Evolutionary conservation across 2,888 invertebrate genomes (phyloP).

Genomic region (Ypsolopha sequella): DNA sequence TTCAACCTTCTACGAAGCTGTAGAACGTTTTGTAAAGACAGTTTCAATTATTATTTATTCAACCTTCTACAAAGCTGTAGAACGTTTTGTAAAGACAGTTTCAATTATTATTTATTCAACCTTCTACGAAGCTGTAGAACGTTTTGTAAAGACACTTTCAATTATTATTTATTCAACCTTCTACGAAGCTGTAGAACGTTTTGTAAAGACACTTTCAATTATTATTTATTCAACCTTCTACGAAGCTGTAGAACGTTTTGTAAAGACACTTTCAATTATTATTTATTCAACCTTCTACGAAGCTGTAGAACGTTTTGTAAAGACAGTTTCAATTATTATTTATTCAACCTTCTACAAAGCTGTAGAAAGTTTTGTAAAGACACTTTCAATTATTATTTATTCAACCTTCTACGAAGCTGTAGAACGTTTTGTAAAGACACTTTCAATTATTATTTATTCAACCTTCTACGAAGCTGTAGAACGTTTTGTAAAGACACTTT

Average conservation of each 20-base stretch:
- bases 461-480: no score
- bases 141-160: background rate
- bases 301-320: background rate
- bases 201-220: background rate
- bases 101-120: background rate
- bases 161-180: no score
- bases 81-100: background rate
- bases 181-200: background rate
- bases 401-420: no score
- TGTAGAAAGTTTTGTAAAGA: background rate
- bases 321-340: background rate
- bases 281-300: no score
- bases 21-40: background rate
- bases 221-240: no score
- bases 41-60: background rate
- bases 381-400: background rate
- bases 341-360: no score
- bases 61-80: no score
- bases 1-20: no score
- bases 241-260: background rate
- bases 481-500: background rate
- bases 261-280: background rate
- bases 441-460: background rate
- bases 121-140: background rate
- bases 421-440: background rate